Base-by-base conservation (phyloP, 2,797 vertebrate genomes). In the Petrocephalus sullivani region DNA sequence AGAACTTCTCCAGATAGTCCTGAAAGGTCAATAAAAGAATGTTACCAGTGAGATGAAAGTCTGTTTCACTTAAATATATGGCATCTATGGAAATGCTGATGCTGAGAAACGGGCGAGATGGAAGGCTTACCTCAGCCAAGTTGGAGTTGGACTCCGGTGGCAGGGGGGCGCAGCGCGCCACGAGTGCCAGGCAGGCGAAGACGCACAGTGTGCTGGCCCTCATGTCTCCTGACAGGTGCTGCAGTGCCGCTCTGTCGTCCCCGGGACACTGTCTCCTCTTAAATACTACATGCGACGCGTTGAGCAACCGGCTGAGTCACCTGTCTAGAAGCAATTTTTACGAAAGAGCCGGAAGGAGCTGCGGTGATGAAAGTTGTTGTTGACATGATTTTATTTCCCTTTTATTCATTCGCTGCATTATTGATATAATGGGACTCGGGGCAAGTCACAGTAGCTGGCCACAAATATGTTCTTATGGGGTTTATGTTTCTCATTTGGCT, bases 1-100 rank as follows among this genome's bases (percentile, higher is more conserved):
- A 99, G 92, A 97, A 96, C 58, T 91, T 95, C 91, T 94, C 95
- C 90, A 98, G 94, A 91, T 98, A 98, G 5, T 86, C 93, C 97
- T 99, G 91, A 7, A 41, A 2, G 60, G 90, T 78, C 64, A 2
- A 86, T 49, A 23, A 9, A 85, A 61, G 12, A 53, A 21, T 49
- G 10, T 67, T 67, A 21, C 21, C 28, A 3, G 16, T 0, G 16
- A 86, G 56, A n/a, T 16, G 5, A 57, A 9, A 21, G 51, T 64
- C 10, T 33, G 53, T 8, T 28, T 57, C 51, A 51, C 5, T 4
- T 49, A 51, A n/a, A 56, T 56, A n/a, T 10, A 33, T 14, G 4
- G 49, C 58, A 23, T 88, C 9, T 14, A 2, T 53, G 2, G 10
- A 86, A 19, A n/a, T 12, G 0, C 14, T 0, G 46, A 81, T 16